These are phyloP conservation scores for Ceratitis capitata DNA, from an alignment of 1,140 invertebrate species.

Conservation along the genomic window DNA sequence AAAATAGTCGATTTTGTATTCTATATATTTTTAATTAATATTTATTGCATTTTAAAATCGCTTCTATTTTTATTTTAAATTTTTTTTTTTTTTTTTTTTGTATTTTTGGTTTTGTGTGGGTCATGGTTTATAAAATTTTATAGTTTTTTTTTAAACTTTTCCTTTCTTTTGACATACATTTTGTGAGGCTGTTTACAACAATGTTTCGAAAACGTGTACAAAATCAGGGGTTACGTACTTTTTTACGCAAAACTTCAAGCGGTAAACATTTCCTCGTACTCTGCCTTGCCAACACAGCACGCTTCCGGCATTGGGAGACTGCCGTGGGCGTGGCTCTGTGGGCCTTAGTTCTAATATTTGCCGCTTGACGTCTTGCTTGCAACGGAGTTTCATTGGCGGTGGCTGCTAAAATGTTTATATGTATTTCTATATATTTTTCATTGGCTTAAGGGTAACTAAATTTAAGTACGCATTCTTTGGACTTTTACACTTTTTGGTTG, in stretches of 20 bases:
- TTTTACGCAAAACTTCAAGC: background rate
- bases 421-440: background rate
- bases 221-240: background rate
- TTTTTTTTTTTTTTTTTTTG: no score
- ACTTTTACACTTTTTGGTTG: background rate
- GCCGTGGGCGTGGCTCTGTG: background rate
- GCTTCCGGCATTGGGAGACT: background rate
- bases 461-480: background rate
- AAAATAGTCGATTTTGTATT: background rate
- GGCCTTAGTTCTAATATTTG: no score
- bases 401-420: conserved; percentile 48
- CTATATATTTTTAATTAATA: conserved; percentile 24
- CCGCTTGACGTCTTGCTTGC: conserved; percentile 34
- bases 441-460: background rate
- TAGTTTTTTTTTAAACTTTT: background rate
- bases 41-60: conserved; percentile 22
- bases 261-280: background rate
- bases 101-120: conserved; percentile 45
- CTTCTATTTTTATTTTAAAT: conserved; percentile 44
- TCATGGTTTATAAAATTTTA: conserved; percentile 41
- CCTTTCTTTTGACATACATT: background rate
- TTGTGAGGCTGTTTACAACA: conserved; percentile 20
- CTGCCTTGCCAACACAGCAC: background rate
- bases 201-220: background rate
- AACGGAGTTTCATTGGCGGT: conserved; percentile 47